These are phyloP conservation scores for Mola mola DNA, from an alignment of 2,113 vertebrate genomes.

Conservation along the genomic window DNA sequence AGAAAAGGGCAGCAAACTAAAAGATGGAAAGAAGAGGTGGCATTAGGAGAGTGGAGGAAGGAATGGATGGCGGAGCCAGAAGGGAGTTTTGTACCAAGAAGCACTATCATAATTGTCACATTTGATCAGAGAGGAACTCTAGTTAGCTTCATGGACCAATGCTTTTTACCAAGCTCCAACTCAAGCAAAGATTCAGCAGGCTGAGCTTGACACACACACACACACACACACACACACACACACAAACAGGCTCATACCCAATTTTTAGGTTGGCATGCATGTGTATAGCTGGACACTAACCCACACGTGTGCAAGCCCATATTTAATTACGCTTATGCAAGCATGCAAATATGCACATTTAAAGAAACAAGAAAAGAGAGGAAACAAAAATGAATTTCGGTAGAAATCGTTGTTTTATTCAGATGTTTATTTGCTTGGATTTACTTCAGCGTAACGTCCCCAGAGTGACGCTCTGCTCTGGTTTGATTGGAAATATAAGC, in stretches of 20 bases:
- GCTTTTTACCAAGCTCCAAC: slow-evolving; percentile 54
- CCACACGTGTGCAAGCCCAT: not conserved
- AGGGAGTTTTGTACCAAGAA: slow-evolving; percentile 64
- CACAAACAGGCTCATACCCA: too few species aligned
- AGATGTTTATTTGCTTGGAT: slow-evolving; percentile 24
- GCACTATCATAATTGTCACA: slow-evolving; percentile 79
- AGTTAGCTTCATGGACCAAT: slow-evolving; percentile 67
- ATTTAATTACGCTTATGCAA: slow-evolving; percentile 4
- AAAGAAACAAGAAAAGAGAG: not conserved
- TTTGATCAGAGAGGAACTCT: slow-evolving; percentile 75
- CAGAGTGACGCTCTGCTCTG: slow-evolving; percentile 6
- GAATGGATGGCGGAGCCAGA: slow-evolving; percentile 40
- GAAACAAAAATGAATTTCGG: not conserved
- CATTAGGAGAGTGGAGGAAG: slow-evolving; percentile 34
- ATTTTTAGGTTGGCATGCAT: slow-evolving; percentile 25
- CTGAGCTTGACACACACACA: slow-evolving; percentile 42
- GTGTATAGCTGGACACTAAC: not conserved
- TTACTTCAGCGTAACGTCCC: slow-evolving; percentile 20
- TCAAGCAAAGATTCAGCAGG: slow-evolving; percentile 39
- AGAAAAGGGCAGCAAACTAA: slow-evolving; percentile 37
- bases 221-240: slow-evolving; percentile 5
- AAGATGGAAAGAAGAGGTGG: slow-evolving; percentile 54
- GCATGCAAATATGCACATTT: slow-evolving; percentile 14
- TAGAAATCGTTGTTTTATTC: slow-evolving; percentile 21
- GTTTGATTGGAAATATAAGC: slow-evolving; percentile 37